These are phyloP conservation scores for Euplexia lucipara DNA, from an alignment of 2,888 invertebrate species.

Conservation along the genomic window DNA sequence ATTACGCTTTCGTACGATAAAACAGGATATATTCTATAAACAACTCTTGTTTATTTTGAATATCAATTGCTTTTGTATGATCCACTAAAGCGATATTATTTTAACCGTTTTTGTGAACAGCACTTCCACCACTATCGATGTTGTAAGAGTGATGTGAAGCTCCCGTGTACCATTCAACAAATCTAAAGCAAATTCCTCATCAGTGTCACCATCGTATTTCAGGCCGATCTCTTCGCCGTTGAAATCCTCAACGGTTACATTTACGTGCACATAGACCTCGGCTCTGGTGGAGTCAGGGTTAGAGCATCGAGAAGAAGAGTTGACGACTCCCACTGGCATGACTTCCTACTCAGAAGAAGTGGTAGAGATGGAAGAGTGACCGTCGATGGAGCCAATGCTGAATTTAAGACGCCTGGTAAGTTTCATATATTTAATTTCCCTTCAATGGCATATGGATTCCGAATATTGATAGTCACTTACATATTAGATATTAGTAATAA, in stretches of 20 bases:
- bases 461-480: too few relatives aligned
- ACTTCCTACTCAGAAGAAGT: conserved; percentile 95
- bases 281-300: conserved; percentile 97
- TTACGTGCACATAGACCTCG: conserved; percentile 97
- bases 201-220: conserved; percentile 66
- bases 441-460: too few relatives aligned
- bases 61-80: conserved; percentile 22
- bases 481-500: too few relatives aligned
- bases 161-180: not conserved
- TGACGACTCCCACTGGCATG: conserved; percentile 98
- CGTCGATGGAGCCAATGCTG: conserved; percentile 97
- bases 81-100: conserved; percentile 10
- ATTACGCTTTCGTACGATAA: not conserved
- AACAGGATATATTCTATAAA: conserved; percentile 2
- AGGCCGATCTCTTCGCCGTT: conserved; percentile 98
- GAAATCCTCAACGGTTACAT: conserved; percentile 98
- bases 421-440: not conserved
- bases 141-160: conserved; percentile 29
- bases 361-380: conserved; percentile 96
- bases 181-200: conserved; percentile 54
- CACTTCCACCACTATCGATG: conserved; percentile 43
- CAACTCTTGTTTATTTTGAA: not conserved
- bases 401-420: conserved; percentile 96
- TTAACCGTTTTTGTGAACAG: conserved; percentile 29
- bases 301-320: conserved; percentile 95